Conservation (phyloP, 1,140 invertebrate species). For the Apis dorsata region DNA sequence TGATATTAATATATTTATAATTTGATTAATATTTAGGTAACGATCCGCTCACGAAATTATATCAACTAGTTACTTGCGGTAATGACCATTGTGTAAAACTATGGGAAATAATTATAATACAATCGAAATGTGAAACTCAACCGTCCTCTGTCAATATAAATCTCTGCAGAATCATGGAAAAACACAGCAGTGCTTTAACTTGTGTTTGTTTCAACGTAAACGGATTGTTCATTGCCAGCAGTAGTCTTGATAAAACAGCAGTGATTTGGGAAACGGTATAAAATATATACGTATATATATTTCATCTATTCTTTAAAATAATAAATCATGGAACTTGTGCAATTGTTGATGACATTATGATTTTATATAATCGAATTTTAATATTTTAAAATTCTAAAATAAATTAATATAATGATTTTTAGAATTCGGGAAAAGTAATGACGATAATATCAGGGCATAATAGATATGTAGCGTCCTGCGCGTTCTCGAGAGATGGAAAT, state of each 20-base stretch:
- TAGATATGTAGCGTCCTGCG: constrained; percentile 87
- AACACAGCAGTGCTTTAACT: constrained; percentile 81
- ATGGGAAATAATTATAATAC: constrained; percentile 83
- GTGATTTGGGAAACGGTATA: constrained; percentile 85
- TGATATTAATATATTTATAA: no score
- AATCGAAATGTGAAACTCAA: constrained; percentile 66
- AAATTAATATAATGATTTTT: background rate
- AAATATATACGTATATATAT: background rate
- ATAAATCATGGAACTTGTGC: no score
- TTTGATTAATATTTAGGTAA: constrained; percentile 69
- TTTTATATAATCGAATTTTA: background rate
- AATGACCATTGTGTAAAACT: constrained; percentile 88
- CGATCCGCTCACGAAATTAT: constrained; percentile 78
- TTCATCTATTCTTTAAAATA: no score
- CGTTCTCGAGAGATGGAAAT: constrained; percentile 84
- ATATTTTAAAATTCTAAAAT: constrained; percentile 10
- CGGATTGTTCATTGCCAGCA: constrained; percentile 83
- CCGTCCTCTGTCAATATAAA: constrained; percentile 63
- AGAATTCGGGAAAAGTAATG: constrained; percentile 73
- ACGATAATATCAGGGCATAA: constrained; percentile 83
- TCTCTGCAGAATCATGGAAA: constrained; percentile 70
- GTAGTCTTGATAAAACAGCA: constrained; percentile 86
- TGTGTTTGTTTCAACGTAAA: constrained; percentile 83
- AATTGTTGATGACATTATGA: background rate
- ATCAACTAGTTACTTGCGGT: constrained; percentile 85